Conservation (phyloP, 1,140 invertebrate genomes). For the Polypedilum vanderplanki region DNA sequence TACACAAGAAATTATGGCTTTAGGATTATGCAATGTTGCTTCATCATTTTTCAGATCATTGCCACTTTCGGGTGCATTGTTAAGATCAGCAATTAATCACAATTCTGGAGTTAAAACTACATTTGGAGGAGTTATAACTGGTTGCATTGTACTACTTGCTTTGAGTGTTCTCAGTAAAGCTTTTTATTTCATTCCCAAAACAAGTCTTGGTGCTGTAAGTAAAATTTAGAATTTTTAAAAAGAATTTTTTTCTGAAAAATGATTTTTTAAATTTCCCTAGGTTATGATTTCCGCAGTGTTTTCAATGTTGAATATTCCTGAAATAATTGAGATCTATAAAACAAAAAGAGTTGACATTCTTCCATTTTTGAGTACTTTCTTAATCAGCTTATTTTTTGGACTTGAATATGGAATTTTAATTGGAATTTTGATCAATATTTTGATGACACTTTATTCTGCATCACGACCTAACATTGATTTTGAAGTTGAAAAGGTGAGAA, state of each 20-base stretch:
- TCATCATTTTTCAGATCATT: slow-evolving; percentile 82
- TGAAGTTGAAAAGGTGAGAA: slow-evolving; percentile 50
- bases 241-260: too few species aligned
- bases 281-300: slow-evolving; percentile 69
- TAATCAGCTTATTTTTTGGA: slow-evolving; percentile 64
- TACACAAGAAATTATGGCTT: slow-evolving; percentile 76
- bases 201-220: slow-evolving; percentile 61
- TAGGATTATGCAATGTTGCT: slow-evolving; percentile 75
- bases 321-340: slow-evolving; percentile 71
- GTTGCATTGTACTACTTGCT: slow-evolving; percentile 59
- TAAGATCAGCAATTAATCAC: slow-evolving; percentile 83
- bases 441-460: slow-evolving; percentile 68
- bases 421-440: slow-evolving; percentile 66
- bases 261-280: not conserved
- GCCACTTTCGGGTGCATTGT: slow-evolving; percentile 82
- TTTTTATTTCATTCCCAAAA: slow-evolving; percentile 72
- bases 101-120: slow-evolving; percentile 82
- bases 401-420: slow-evolving; percentile 79
- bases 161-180: slow-evolving; percentile 62
- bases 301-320: slow-evolving; percentile 70
- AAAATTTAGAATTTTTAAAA: too few species aligned
- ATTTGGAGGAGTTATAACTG: slow-evolving; percentile 70
- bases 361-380: slow-evolving; percentile 62
- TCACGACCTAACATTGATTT: slow-evolving; percentile 63
- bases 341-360: slow-evolving; percentile 76